These are phyloP conservation scores for Drosophila parthenogenetica DNA, from an alignment of 2,888 invertebrate species.

Conservation along the genomic window DNA sequence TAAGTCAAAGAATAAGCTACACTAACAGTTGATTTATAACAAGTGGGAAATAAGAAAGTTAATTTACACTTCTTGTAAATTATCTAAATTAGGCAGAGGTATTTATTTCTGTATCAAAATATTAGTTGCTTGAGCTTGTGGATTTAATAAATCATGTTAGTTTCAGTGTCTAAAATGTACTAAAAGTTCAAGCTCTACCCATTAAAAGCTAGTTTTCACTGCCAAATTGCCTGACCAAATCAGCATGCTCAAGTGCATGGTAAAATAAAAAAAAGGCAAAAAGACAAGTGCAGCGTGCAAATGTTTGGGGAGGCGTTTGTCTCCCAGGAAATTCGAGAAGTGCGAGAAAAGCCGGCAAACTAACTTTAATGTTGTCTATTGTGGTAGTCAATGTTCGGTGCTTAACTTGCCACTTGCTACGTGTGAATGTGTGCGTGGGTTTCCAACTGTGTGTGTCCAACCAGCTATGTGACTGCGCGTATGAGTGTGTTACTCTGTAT, in stretches of 20 bases:
- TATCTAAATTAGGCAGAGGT: too few species aligned
- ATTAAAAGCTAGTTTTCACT: too few species aligned
- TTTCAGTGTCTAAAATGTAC: too few species aligned
- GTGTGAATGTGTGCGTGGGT: constrained; percentile 27
- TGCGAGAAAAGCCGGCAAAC: constrained; percentile 44
- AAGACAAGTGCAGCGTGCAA: constrained; percentile 31
- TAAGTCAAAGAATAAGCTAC: not conserved
- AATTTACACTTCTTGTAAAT: too few species aligned
- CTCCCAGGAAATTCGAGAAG: constrained; percentile 7
- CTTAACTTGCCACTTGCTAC: constrained; percentile 71
- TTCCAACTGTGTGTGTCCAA: constrained; percentile 13
- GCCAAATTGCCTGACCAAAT: not conserved
- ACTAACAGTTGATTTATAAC: not conserved
- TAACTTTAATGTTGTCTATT: constrained; percentile 76
- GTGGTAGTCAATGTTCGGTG: constrained; percentile 76
- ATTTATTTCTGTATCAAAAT: too few species aligned
- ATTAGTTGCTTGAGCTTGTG: too few species aligned
- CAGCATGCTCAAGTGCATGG: not conserved
- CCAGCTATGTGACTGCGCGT: constrained; percentile 25
- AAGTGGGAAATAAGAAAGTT: not conserved
- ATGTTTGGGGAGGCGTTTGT: constrained; percentile 12
- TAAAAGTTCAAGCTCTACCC: too few species aligned
- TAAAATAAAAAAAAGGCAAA: constrained; percentile 18
- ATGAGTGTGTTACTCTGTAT: constrained; percentile 7
- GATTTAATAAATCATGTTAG: too few species aligned